Evolutionary conservation across 2,113 vertebrate genomes (phyloP).

Genomic region (Dicentrarchus labrax): DNA sequence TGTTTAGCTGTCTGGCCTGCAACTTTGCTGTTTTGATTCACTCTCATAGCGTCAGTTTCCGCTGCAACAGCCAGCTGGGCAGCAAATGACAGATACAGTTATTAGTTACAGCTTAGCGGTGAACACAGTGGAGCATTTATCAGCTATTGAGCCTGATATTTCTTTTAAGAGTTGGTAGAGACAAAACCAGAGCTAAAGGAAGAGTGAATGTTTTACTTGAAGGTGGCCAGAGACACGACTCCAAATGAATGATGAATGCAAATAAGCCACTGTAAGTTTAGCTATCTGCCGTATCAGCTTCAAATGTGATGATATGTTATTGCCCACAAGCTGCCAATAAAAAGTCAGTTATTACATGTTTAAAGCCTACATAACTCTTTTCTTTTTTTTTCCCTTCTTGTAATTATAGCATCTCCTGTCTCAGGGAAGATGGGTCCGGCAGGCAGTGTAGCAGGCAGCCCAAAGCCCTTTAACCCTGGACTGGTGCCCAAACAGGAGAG

Average conservation of each 20-base stretch:
- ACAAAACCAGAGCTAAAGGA: not conserved
- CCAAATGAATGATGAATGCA: not conserved
- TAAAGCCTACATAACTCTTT: not conserved
- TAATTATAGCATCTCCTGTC: conserved; percentile 90
- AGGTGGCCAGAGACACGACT: not conserved
- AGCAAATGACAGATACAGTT: no score
- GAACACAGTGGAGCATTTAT: not conserved
- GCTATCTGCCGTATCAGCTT: not conserved
- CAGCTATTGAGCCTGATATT: not conserved
- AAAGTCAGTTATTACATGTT: not conserved
- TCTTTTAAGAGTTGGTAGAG: not conserved
- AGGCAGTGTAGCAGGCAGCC: conserved; percentile 91
- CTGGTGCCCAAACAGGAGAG: conserved; percentile 90
- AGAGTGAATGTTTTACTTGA: not conserved
- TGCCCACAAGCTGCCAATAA: not conserved
- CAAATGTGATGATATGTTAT: not conserved
- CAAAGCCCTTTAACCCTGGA: conserved; percentile 90
- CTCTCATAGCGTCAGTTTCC: not conserved
- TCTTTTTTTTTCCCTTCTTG: conserved; percentile 17
- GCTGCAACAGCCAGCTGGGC: no score
- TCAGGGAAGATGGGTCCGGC: conserved; percentile 90
- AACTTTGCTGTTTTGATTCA: not conserved
- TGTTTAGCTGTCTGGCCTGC: not conserved
- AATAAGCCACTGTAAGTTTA: not conserved
- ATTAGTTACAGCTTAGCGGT: not conserved